Evolutionary conservation across 2,888 invertebrate species (phyloP), one percentile per base, ranked within the genome.

Genomic region (Epiblema foenella): DNA sequence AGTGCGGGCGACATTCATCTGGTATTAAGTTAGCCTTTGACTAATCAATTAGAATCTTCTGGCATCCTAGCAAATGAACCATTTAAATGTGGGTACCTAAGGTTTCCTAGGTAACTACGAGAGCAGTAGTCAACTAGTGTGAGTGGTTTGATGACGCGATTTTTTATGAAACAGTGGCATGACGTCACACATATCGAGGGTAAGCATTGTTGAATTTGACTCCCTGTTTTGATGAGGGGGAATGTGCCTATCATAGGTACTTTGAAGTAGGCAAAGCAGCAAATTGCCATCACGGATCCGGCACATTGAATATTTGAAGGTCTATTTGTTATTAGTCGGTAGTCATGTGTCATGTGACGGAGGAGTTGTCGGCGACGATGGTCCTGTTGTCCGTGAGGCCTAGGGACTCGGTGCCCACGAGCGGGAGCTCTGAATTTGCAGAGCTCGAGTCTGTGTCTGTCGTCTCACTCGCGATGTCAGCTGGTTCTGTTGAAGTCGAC

Each of bases 401-500:
- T 29, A 57, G 49, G 1, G 60, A n/a, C 18, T 39, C 62, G 8
- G 67, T 49, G 11, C 54, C 20, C 24, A 39, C 24, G 57, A 42
- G 20, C 11, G 51, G 24, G 20, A 39, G 37, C 15, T 62, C 59
- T 11, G 59, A n/a, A 39, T 56, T 57, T 17, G 56, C 17, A 9
- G 24, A 18, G 42, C 56, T 60, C 18, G 42, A 56, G 71, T 51
- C 33, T 49, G 39, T 33, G 33, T 33, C 15, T 33, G 54, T 12
- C 8, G 52, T 29, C 18, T 20, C 71, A 2, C 51, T 37, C 12
- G 51, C 37, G 62, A 29, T 54, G 77, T 79, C 81, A 52, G 78
- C 77, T 71, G 83, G 73, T 68, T 80, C 72, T 65, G 84, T 74
- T 59, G 79, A 77, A 54, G 79, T 79, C 70, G 75, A 76, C 65